Base-by-base conservation (phyloP, 2,113 vertebrate genomes). In the Ahaetulla prasina region DNA sequence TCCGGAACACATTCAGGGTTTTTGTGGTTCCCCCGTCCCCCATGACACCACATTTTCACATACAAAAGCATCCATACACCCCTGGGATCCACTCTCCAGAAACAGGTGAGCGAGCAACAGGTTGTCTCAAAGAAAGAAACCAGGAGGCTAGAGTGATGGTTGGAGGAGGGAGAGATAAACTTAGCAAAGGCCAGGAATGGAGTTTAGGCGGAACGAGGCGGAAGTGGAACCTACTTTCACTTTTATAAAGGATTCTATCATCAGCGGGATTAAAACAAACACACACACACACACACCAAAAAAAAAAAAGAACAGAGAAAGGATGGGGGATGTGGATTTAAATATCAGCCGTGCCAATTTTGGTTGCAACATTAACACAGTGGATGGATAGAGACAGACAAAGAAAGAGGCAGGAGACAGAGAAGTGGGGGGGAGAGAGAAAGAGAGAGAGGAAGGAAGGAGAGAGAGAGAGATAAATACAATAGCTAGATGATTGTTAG, bases 1-100 rank as follows among this genome's bases (percentile, higher is more conserved):
- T 92, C 88, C 52, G 52, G 74, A 89, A 92, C 43, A 50, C 88
- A 63, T 89, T 89, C 2, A 47, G 92, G 92, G 92, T 49, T 85
- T 89, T 84, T 60, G 74, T 92, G 74, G 92, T 88, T 25, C 57
- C 14, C 23, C n/a, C 25, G 11, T 2, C 52, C 43, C 22, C 74
- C n/a, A 4, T 9, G 1, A 92, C 53, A 92, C 88, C 88, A 43
- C 92, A 85, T 8, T 54, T 35, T 22, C 4, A 53, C 6, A 45
- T 6, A 30, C 8, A 47, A 23, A 47, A 8, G 35, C 25, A 55
- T 35, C 49, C 4, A 18, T 7, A 54, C 20, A 43, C 8, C 22
- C 45, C 53, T 87, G 87, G 6, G 23, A 80, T 47, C 39, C 23
- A 50, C 39, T 57, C 50, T 89, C 92, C 87, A 92, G 53, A 92